These are phyloP conservation scores for Sus scrofa DNA, from an alignment of 2,113 vertebrate genomes.

Conservation along the genomic window T2T-Sscrofa CM000819.6:28548501-28549000, in stretches of 20 bases:
- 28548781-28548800: no score
- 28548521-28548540: not conserved
- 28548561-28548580: not conserved
- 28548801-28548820: no score
- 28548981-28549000: not conserved
- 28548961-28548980: not conserved
- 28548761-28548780: no score
- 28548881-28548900: no score
- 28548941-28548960: not conserved
- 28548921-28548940: not conserved
- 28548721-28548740: no score
- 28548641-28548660: not conserved
- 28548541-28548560: not conserved
- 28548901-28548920: no score
- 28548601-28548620: not conserved
- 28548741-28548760: no score
- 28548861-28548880: no score
- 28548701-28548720: no score
- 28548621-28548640: not conserved
- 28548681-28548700: not conserved
- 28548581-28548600: not conserved
- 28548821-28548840: no score
- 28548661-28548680: not conserved
- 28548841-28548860: no score
- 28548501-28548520: not conserved